Evolutionary conservation across 2,113 vertebrate species (phyloP).

Genomic region (Loxodonta africana): DNA sequence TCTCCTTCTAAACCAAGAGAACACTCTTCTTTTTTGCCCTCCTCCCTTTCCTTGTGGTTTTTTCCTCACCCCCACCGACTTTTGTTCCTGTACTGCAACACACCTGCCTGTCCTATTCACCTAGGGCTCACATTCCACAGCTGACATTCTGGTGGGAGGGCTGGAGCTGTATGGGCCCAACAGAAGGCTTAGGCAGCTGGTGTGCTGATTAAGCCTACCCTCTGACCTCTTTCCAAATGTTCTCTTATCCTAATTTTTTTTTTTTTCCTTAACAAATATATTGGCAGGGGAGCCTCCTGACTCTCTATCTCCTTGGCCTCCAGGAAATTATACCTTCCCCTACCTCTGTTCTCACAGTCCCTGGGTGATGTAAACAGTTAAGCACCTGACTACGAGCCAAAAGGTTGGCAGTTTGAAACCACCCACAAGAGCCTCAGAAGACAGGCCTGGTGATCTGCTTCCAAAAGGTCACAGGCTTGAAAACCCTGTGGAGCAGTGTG

Average conservation of each 20-base stretch:
- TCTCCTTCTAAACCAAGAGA: background rate
- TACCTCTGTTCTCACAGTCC: background rate
- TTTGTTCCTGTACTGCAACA: background rate
- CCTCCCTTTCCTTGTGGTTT: accelerated
- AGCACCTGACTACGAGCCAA: background rate
- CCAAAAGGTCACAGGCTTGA: background rate
- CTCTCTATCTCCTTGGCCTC: background rate
- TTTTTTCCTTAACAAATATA: background rate
- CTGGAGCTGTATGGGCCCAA: accelerated
- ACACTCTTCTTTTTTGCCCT: background rate
- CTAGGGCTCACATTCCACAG: background rate
- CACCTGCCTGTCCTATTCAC: background rate
- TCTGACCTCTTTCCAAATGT: background rate
- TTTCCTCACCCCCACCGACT: no score
- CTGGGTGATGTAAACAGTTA: background rate
- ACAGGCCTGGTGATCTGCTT: background rate
- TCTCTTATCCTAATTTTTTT: background rate
- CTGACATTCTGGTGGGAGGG: background rate
- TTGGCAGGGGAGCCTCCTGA: background rate
- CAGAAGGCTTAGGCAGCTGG: background rate
- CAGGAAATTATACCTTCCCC: background rate
- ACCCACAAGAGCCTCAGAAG: background rate
- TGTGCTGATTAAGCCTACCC: background rate
- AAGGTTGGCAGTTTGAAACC: background rate
- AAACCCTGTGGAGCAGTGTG: background rate